Base-by-base conservation (phyloP, 2,797 vertebrate species). In the Dendrocincla tyrannina region DNA sequence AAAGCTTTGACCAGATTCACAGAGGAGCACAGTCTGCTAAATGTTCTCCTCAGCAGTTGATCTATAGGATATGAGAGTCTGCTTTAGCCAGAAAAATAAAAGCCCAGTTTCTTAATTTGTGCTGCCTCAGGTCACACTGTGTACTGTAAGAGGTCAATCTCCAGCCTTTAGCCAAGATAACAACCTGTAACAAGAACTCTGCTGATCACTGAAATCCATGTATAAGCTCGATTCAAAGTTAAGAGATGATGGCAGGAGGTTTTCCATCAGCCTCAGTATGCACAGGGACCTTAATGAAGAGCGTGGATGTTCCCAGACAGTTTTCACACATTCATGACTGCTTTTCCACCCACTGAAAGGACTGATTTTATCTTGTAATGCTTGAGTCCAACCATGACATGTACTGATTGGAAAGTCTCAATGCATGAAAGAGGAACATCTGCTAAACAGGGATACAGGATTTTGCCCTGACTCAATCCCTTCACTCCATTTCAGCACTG, bases 281-380 rank as follows among this genome's bases (percentile, higher is more conserved):
- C 41, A 88, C 72, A 67, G 69, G 92, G 92, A 89, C 87, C 62
- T 93, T 94, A 95, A 91, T 83, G 72, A 94, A 92, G 91, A 96
- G 85, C 4, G 52, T 89, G 81, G 84, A 96, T 95, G 89, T 94
- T 95, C 89, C 81, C 94, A 96, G 96, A 95, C 94, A 94, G 91
- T 94, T 93, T 95, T 96, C 95, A 96, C 92, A 96, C 91, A 95
- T 96, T 94, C 89, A 88, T 91, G 75, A 89, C 87, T 95, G 69
- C 30, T 91, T 95, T 85, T 93, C 88, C 95, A 93, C 91, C 87
- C 89, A 93, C 95, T 88, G 69, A 90, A 88, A 90, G 82, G 85
- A 77, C 76, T 91, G 95, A 95, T 95, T 96, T 96, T 95, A 95
- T 95, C 94, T 95, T 84, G 82, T 37, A 91, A 58, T 89, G 35